Evolutionary conservation across 1,140 invertebrate genomes (phyloP).

Genomic region (Cephus cinctus): DNA sequence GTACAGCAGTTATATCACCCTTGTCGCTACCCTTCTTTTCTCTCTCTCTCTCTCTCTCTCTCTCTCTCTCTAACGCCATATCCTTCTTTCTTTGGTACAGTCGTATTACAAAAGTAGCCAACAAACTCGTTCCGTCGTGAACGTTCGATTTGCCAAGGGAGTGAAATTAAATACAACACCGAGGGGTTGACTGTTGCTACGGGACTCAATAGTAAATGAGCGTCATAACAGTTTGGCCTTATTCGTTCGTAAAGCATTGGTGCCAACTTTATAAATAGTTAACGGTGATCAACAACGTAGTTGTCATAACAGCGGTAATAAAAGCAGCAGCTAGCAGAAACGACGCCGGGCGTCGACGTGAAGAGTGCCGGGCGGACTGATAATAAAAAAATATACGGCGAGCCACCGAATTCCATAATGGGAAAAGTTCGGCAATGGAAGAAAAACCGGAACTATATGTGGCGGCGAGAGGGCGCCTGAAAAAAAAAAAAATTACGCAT

Average conservation of each 20-base stretch:
- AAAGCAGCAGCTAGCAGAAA: not conserved
- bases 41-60: too few relatives aligned
- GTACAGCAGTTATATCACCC: too few relatives aligned
- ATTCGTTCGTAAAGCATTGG: not conserved
- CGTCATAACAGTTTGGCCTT: not conserved
- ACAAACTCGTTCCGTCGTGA: not conserved
- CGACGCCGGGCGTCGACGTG: too few relatives aligned
- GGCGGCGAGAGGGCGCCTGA: too few relatives aligned
- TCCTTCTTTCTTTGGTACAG: too few relatives aligned
- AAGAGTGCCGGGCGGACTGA: slow-evolving; percentile 4
- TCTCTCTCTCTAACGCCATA: too few relatives aligned
- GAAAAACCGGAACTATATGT: too few relatives aligned
- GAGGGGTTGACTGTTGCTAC: not conserved
- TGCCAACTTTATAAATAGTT: slow-evolving; percentile 12
- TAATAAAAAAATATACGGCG: slow-evolving; percentile 11
- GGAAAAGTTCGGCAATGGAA: slow-evolving; percentile 7
- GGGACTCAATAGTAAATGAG: not conserved
- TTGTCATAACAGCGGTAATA: slow-evolving; percentile 8
- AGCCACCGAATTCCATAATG: slow-evolving; percentile 6
- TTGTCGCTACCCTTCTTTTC: too few relatives aligned
- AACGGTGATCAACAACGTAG: slow-evolving; percentile 6
- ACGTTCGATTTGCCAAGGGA: not conserved
- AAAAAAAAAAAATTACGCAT: too few relatives aligned
- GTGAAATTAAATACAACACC: not conserved
- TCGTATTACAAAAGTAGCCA: not conserved